Evolutionary conservation across 2,888 invertebrate species (phyloP).

Genomic region (Notodonta dromedarius): DNA sequence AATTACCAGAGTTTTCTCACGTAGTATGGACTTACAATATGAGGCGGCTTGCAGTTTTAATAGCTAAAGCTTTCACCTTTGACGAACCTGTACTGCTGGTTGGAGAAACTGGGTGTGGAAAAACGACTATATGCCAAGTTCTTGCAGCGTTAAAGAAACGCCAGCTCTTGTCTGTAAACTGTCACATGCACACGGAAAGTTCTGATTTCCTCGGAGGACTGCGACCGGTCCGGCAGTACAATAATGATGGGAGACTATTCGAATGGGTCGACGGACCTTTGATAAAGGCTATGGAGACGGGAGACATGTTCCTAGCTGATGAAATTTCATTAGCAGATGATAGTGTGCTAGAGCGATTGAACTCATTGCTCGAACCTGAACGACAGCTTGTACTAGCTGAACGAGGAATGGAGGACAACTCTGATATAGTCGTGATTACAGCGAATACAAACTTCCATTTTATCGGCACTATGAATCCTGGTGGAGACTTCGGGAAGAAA

Average conservation of each 20-base stretch:
- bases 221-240: conserved; percentile 91
- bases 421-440: conserved; percentile 85
- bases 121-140: conserved; percentile 97
- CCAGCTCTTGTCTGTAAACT: conserved; percentile 93
- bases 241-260: conserved; percentile 88
- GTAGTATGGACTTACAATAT: conserved; percentile 98
- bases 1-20: conserved; percentile 86
- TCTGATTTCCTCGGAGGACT: conserved; percentile 98
- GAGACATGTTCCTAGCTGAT: conserved; percentile 96
- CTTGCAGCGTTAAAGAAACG: conserved; percentile 88
- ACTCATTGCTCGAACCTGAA: conserved; percentile 97
- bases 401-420: conserved; percentile 88
- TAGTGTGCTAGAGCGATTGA: conserved; percentile 98
- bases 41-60: conserved; percentile 90
- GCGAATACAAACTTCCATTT: conserved; percentile 93
- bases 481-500: conserved; percentile 99
- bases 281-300: conserved; percentile 94
- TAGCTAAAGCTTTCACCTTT: conserved; percentile 94
- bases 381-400: conserved; percentile 95
- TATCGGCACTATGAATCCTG: conserved; percentile 99
- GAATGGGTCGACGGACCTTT: conserved; percentile 99
- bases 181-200: conserved; percentile 99
- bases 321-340: conserved; percentile 99
- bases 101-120: conserved; percentile 99
- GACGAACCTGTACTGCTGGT: conserved; percentile 97